Conservation (phyloP, 2,888 invertebrate genomes). For the Drosophila percnosoma region DNA sequence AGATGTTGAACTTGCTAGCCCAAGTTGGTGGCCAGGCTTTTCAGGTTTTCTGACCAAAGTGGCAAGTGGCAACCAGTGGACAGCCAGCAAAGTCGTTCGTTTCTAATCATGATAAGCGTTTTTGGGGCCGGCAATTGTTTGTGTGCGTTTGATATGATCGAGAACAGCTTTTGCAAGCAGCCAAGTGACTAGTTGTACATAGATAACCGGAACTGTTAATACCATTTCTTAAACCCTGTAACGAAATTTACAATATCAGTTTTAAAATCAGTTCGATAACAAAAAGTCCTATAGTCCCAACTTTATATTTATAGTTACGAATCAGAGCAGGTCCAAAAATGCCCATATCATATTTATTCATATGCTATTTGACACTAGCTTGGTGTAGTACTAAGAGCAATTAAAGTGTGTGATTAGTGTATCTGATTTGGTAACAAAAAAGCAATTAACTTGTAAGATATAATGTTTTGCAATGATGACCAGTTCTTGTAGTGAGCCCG, state of each 20-base stretch:
- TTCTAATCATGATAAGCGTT: slow-evolving; percentile 65
- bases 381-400: background rate
- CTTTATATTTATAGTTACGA: background rate
- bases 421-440: background rate
- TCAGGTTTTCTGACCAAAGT: slow-evolving; percentile 51
- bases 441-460: background rate
- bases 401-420: background rate
- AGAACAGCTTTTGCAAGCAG: slow-evolving; percentile 7
- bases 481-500: background rate
- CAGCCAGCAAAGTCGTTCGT: slow-evolving; percentile 37
- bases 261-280: background rate
- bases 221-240: background rate
- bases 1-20: slow-evolving; percentile 65
- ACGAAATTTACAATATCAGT: background rate
- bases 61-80: slow-evolving; percentile 21
- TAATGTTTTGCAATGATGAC: background rate
- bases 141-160: slow-evolving; percentile 48
- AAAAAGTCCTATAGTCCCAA: background rate
- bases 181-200: slow-evolving; percentile 2
- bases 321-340: background rate
- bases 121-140: slow-evolving; percentile 52
- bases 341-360: background rate
- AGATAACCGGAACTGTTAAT: background rate
- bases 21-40: slow-evolving; percentile 50
- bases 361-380: background rate